Base-by-base conservation (phyloP, 1,140 invertebrate species). In the Drosophila baimaii region DNA sequence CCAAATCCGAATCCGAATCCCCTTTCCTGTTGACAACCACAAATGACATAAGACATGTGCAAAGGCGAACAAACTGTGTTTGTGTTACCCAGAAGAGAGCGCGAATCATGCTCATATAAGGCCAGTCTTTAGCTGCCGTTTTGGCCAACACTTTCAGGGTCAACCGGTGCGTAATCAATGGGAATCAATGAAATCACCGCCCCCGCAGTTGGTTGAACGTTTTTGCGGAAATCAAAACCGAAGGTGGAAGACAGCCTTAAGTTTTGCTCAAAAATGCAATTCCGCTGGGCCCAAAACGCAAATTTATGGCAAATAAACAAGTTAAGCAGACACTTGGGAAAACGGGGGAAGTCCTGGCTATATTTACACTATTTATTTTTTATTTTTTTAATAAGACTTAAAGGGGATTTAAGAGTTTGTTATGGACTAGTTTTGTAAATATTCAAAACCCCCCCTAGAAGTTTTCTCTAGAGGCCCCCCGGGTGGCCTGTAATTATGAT, bases 31-130 rank as follows among this genome's bases (percentile, higher is more conserved):
- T 62, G 19, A 5, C 29, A 54, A 43, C 51, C 33, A 79, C 54
- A 70, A 83, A 83, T 88, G 84, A 89, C 83, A 88, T 88, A 88
- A 88, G 84, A 57, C 19, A 6, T 5, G 46, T 10, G n/a, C 17
- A 64, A 58, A 65, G 54, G 47, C 71, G 47, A 75, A 64, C 41
- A 75, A 77, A 57, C 35, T 56, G 54, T 62, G 31, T 21, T n/a
- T 61, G 39, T 44, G 23, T 31, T 13, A 13, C 21, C 29, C 31
- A 55, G 61, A 68, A 77, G 77, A 74, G 70, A 65, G 35, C 56
- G 70, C 56, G 70, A 83, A 83, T 89, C 79, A 71, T 86, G 77
- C 65, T 83, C 84, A 77, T 83, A 88, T 83, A 85, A 76, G 82
- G 82, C 56, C 74, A 71, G 58, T 61, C 58, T 68, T 61, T 46